Evolutionary conservation across 2,113 vertebrate genomes (phyloP), one percentile per base, ranked within the genome.

Genomic region (Pandion haliaetus): DNA sequence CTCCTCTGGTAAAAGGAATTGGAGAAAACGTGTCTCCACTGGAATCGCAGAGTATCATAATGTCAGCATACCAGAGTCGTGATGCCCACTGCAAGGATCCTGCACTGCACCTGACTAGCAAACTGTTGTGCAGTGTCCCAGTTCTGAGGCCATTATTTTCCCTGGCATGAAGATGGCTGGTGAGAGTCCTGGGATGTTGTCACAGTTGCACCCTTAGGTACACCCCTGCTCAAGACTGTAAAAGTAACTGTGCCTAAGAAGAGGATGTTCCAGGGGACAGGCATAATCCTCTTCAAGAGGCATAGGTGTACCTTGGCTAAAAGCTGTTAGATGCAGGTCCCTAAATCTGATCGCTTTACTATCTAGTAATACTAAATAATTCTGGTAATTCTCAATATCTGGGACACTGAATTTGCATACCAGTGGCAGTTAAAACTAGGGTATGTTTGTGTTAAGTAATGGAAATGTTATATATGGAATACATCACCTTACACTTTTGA

Each of bases 31-130:
- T 5, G 18, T 57, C 38, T 74, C 49, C 38, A 8, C 34, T 38
- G 63, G 42, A 83, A 62, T 10, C 3, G 2, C 29, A 73, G n/a
- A n/a, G 57, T 15, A 40, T 49, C 23, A 2, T 14, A 31, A 61
- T 3, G 2, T 17, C 38, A n/a, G n/a, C 0, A 0, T 18, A 12
- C 7, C 2, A 1, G 21, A 63, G 61, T 1, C 42, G 29, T 2
- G 21, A 36, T 16, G 32, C 23, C 55, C 44, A 44, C 17, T 57
- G 44, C 49, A n/a, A 24, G n/a, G 52, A 16, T 78, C 13, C 78
- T 25, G 50, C 65, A 24, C 4, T 6, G 17, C 31, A 50, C 31
- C 44, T 28, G 21, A 17, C 17, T 12, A 50, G 34, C 2, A 10
- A 90, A 32, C 42, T 8, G 38, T 1, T n/a, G n/a, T 2, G 8